A percentile compares a stretch with the other conserved stretches of the same genome.
Conservation (phyloP, 2,888 invertebrate species). For the Pachymerium ferrugineum region DNA sequence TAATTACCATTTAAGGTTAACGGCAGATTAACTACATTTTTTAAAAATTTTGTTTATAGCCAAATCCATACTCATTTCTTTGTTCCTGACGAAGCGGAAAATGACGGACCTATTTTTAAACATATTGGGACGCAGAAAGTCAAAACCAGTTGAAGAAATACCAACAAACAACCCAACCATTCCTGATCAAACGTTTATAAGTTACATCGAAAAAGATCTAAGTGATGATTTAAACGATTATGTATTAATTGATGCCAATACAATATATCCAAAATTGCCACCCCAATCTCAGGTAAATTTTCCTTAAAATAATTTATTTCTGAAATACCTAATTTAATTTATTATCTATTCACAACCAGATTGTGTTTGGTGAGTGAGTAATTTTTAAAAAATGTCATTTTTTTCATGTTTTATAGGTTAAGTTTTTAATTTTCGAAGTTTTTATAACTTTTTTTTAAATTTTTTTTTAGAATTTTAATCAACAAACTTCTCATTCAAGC, state of each 20-base stretch:
- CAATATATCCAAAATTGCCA: not conserved
- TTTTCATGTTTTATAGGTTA: too few species aligned
- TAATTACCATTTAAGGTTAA: too few species aligned
- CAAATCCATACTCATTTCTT: too few species aligned
- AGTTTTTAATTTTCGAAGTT: too few species aligned
- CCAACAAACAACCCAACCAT: too few species aligned
- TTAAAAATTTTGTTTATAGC: too few species aligned
- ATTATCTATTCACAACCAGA: not conserved
- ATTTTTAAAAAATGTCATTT: not conserved
- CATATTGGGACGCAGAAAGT: not conserved
- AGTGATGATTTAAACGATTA: not conserved
- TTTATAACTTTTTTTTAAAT: too few species aligned
- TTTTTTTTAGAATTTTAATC: too few species aligned
- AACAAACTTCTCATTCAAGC: too few species aligned
- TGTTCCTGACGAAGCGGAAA: too few species aligned
- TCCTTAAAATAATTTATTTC: not conserved
- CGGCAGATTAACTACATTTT: too few species aligned
- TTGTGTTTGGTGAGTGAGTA: not conserved
- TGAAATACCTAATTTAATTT: not conserved
- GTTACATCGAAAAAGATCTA: not conserved
- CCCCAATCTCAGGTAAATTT: not conserved
- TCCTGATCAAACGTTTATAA: not conserved
- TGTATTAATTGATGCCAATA: not conserved
- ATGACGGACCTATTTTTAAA: not conserved
- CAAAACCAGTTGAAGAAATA: not conserved